Base-by-base conservation (phyloP, 2,797 vertebrate genomes). In the Australoheros facetus region DNA sequence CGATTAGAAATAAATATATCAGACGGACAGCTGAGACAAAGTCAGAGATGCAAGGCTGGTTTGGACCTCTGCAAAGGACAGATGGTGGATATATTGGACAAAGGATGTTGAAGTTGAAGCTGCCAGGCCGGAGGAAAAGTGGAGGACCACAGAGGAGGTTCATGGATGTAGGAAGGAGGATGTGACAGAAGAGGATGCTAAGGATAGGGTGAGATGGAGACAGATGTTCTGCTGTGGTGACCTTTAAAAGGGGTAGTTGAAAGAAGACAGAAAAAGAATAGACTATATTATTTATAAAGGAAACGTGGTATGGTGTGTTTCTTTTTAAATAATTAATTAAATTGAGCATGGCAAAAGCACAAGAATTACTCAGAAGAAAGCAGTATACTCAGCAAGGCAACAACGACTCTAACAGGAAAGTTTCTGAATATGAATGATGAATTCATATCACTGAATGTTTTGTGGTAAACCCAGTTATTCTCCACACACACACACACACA, bases 41-140 rank as follows among this genome's bases (percentile, higher is more conserved):
- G 59, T 62, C 23, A 42, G 45, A 48, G 45, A 48, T 34, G 13
- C 59, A 62, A 62, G 59, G 13, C n/a, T 16, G n/a, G 21, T 62
- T 10, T 62, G 59, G 37, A 42, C 39, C 2, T 62, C 0, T 62
- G 37, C 59, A 42, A 21, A 62, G 37, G 7, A 62, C 8, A 11
- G 1, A 0, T 23, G 16, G n/a, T 62, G 34, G 59, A 62, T 42
- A 62, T 16, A 23, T 0, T 42, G 7, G 59, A 26, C 21, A 26
- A 42, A 0, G 7, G 1, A 23, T 42, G 42, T 42, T 0, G 1
- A 62, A 42, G 0, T 42, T 42, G 7, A 7, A 62, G 21, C n/a
- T 62, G 17, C 37, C 59, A 62, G 59, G n/a, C 37, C 21, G 0
- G 14, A 42, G 37, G 37, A 23, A 8, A 62, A 42, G 59, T 16